A percentile compares a stretch with the other conserved stretches of the same genome.
phyloP scores from a whole-genome alignment of 1,140 invertebrate species.

The Drosophila bocqueti region DNA sequence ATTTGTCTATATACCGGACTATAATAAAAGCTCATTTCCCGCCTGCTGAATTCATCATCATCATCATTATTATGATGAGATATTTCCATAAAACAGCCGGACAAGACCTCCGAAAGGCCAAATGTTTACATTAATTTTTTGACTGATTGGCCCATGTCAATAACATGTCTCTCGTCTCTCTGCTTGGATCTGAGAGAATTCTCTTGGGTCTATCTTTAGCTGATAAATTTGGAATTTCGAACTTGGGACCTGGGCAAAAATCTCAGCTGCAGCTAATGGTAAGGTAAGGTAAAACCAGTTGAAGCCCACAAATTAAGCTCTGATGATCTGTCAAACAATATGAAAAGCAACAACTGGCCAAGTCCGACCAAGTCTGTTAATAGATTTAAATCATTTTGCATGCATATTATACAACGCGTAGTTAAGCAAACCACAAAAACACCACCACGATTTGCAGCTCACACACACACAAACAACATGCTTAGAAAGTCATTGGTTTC shows the following conservation, averaged over 20 bases:
- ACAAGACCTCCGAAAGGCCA: slow-evolving; percentile 33
- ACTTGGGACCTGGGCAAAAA: not conserved
- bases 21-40: slow-evolving; percentile 53
- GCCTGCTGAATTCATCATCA: slow-evolving; percentile 44
- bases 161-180: slow-evolving; percentile 41
- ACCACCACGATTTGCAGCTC: slow-evolving; percentile 19
- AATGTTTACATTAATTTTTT: slow-evolving; percentile 49
- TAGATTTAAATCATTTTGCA: slow-evolving; percentile 38
- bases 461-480: slow-evolving; percentile 5
- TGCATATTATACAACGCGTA: slow-evolving; percentile 27
- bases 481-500: slow-evolving; percentile 44
- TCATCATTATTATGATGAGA: slow-evolving; percentile 47
- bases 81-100: slow-evolving; percentile 45
- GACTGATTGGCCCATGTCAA: slow-evolving; percentile 49
- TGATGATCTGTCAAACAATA: slow-evolving; percentile 4
- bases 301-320: slow-evolving; percentile 14
- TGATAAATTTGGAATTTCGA: not conserved
- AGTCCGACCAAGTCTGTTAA: slow-evolving; percentile 2
- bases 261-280: not conserved
- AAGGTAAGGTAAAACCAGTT: slow-evolving; percentile 28
- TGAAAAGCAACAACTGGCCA: slow-evolving; percentile 2
- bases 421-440: slow-evolving; percentile 9
- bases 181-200: slow-evolving; percentile 29
- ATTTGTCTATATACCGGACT: slow-evolving; percentile 33
- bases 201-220: slow-evolving; percentile 28